Percentiles rank a stretch among this genome's conserved stretches.
Evolutionary conservation across 2,888 invertebrate genomes (phyloP).

Genomic region (Ochropacha duplaris): DNA sequence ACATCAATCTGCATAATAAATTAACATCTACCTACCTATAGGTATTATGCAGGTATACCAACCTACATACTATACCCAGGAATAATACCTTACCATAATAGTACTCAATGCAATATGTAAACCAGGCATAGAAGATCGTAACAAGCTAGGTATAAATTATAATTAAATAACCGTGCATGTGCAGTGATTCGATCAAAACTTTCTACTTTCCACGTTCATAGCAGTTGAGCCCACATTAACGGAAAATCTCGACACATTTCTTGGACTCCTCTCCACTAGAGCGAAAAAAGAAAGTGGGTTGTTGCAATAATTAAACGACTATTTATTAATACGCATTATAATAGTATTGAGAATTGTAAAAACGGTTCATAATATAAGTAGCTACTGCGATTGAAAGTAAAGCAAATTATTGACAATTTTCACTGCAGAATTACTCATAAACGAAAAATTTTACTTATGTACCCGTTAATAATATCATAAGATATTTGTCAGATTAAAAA

Average conservation of each 20-base stretch:
- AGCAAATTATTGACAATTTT: background rate
- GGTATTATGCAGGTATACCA: no score
- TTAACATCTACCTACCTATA: no score
- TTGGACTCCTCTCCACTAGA: conserved; percentile 71
- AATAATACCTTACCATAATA: background rate
- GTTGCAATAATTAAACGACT: conserved; percentile 50
- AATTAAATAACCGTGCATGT: conserved; percentile 64
- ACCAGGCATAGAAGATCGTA: conserved; percentile 55
- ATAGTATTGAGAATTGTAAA: conserved; percentile 3
- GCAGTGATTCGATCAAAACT: conserved; percentile 78
- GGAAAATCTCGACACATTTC: conserved; percentile 78
- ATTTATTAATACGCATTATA: conserved; percentile 22
- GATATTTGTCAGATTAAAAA: no score
- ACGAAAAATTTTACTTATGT: no score
- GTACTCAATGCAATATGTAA: conserved; percentile 17
- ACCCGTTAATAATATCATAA: no score
- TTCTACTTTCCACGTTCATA: conserved; percentile 78
- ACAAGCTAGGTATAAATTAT: conserved; percentile 40
- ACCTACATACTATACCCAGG: no score
- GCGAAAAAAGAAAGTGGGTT: conserved; percentile 73
- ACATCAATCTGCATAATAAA: no score
- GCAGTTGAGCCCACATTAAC: conserved; percentile 67
- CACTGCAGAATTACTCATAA: background rate
- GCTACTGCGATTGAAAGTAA: background rate
- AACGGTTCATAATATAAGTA: conserved; percentile 1